A percentile compares a stretch with the other conserved stretches of the same genome.
These are phyloP conservation scores for Coenobita brevimanus DNA, from an alignment of 1,140 invertebrate species.

Conservation along the genomic window DNA sequence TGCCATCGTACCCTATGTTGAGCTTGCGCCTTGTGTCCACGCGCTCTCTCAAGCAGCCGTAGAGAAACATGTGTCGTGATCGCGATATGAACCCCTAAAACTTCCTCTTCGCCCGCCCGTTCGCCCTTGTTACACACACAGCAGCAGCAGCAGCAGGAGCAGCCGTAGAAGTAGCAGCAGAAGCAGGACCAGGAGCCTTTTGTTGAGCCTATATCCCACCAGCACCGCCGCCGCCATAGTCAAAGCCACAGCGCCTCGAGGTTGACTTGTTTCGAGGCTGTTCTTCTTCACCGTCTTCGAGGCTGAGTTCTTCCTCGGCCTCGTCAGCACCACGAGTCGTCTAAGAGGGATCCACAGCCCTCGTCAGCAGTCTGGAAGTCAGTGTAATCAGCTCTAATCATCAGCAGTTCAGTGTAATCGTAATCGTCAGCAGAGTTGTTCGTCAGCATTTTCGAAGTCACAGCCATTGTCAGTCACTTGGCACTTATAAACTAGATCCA, in stretches of 20 bases:
- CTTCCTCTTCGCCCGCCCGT: constrained; percentile 45
- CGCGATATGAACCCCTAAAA: constrained; percentile 63
- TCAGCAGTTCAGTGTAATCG: too few species aligned
- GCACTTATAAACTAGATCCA: too few species aligned
- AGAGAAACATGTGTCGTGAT: constrained; percentile 57
- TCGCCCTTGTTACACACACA: neutral
- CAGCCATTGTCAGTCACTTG: too few species aligned
- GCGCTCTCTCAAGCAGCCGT: constrained; percentile 59
- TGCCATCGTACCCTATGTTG: constrained; percentile 48
- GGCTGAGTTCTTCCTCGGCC: too few species aligned
- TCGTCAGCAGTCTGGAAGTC: neutral
- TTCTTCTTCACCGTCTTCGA: too few species aligned
- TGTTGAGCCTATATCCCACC: neutral
- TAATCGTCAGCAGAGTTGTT: too few species aligned
- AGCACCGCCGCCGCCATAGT: neutral
- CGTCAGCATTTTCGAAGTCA: too few species aligned
- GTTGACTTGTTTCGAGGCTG: too few species aligned
- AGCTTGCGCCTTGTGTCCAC: constrained; percentile 60
- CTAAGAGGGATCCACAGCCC: neutral
- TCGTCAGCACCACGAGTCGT: neutral
- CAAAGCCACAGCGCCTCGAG: neutral
- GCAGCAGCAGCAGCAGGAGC: neutral
- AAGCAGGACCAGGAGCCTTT: neutral
- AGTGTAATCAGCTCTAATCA: too few species aligned
- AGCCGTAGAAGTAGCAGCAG: neutral